Evolutionary conservation across 1,140 invertebrate genomes (phyloP), one percentile per base, ranked within the genome.

Genomic region (Nasonia vitripennis): DNA sequence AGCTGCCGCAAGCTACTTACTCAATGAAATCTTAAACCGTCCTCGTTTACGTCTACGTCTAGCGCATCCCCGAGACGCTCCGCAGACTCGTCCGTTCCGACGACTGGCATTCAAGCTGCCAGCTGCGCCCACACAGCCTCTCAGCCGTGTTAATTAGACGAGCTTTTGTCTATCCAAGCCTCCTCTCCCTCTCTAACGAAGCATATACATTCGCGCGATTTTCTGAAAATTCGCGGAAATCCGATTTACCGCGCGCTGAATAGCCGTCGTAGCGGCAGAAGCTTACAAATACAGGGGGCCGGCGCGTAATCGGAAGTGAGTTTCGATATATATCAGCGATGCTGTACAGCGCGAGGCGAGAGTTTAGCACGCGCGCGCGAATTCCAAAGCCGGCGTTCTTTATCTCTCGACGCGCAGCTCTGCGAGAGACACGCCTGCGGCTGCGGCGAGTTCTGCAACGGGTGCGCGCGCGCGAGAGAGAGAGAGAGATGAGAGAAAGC

Each of bases 61-160:
- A 17, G 62, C 73, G 73, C 62, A 68, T 78, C 45, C 73, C 37
- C 11, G 55, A 4, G 27, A 27, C 70, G 27, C 27, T 1, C 4
- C 73, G 17, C 48, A 23, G 51, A 75, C 5, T 45, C 77, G 23
- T 62, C 75, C 67, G 75, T 3, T 20, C 75, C 31, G 77, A 71
- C 37, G 82, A 62, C 79, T 86, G 68, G 14, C 51, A 45, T 85
- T 80, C 86, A 82, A 41, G 31, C 85, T 78, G 41, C 70, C 48
- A 11, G 17, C 27, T 12, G 45, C 48, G 70, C 9, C 68, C 31
- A 87, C 48, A 81, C 31, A 62, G 83, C 78, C 89, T 90, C 89
- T 90, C 88, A 87, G 89, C 88, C 90, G 90, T 89, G 89, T 91
- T 91, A 91, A 91, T 91, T 91, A 90, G 90, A 88, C 86, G 71